These are phyloP conservation scores for Austrolebias charrua DNA, from an alignment of 2,797 vertebrate species.

Conservation along the genomic window DNA sequence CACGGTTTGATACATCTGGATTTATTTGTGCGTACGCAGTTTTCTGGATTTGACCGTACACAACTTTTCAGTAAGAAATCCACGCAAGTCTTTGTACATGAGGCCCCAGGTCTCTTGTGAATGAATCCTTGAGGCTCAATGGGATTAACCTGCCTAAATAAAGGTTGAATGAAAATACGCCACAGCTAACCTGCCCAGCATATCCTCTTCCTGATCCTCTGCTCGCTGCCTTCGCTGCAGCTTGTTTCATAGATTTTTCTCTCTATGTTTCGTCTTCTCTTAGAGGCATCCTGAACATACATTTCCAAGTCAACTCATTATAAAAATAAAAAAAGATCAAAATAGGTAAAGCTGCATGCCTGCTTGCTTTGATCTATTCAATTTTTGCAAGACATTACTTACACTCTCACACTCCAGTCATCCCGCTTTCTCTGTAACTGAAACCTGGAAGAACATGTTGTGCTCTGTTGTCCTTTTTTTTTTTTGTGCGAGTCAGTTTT, in stretches of 20 bases:
- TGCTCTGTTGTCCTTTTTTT: constrained; percentile 16
- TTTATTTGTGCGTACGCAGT: no score
- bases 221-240: constrained; percentile 7
- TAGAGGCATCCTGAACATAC: constrained; percentile 18
- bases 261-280: constrained; percentile 7
- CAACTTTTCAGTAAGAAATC: no score
- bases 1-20: no score
- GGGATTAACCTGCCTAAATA: no score
- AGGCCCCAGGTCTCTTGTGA: no score
- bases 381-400: constrained; percentile 41
- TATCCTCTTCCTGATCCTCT: constrained; percentile 34
- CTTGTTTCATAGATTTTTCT: constrained; percentile 4
- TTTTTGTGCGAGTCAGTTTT: not conserved
- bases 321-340: constrained; percentile 39
- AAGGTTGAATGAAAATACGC: no score
- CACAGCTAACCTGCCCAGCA: constrained; percentile 49
- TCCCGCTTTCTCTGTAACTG: constrained; percentile 26
- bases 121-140: no score
- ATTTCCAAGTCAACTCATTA: constrained; percentile 30
- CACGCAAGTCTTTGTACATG: no score
- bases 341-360: constrained; percentile 25
- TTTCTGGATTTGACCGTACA: no score
- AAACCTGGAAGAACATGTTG: constrained; percentile 26
- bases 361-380: constrained; percentile 53
- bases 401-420: constrained; percentile 14